Percentiles rank a stretch among this genome's conserved stretches.
Evolutionary conservation across 2,113 vertebrate genomes (phyloP).

Genomic region (Capreolus pygargus): DNA sequence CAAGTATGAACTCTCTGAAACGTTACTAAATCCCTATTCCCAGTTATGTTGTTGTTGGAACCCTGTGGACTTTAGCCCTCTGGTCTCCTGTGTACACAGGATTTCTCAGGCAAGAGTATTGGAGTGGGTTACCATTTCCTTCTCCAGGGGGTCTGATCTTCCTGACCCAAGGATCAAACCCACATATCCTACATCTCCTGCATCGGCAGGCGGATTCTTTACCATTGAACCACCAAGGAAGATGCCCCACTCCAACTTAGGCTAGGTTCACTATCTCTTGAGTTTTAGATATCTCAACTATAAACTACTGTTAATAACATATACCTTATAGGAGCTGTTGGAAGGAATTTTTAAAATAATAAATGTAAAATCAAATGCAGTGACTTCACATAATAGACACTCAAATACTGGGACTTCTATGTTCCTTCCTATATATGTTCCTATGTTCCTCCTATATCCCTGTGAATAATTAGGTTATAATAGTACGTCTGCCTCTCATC

Average conservation of each 20-base stretch:
- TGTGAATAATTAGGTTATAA: neutral
- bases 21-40: neutral
- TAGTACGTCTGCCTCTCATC: neutral
- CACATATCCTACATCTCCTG: neutral
- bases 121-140: neutral
- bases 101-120: neutral
- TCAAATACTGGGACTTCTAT: neutral
- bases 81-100: neutral
- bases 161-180: neutral
- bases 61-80: neutral
- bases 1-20: neutral
- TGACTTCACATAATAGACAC: neutral
- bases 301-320: neutral
- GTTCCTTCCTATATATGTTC: neutral
- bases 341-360: neutral
- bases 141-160: neutral
- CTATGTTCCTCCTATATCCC: neutral
- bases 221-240: neutral
- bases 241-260: neutral
- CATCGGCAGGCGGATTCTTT: neutral
- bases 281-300: neutral
- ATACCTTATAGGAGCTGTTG: neutral
- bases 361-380: neutral
- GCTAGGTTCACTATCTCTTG: neutral
- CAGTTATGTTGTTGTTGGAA: neutral